Base-by-base conservation (phyloP, 2,113 vertebrate genomes). In the Peromyscus polionotus region DNA sequence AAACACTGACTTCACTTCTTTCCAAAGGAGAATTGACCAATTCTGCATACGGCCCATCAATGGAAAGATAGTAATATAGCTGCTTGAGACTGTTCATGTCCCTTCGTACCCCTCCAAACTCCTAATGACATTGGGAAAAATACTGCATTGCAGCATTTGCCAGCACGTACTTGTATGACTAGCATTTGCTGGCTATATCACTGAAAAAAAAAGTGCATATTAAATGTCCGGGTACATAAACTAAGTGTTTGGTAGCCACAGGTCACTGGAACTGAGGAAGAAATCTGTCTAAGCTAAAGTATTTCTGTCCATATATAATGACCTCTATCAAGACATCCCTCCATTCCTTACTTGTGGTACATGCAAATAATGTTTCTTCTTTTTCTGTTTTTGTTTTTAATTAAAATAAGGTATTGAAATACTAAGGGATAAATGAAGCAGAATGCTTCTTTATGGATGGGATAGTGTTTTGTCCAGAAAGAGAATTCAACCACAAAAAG, bases 111-210 rank as follows among this genome's bases (percentile, higher is more conserved):
- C 98, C 96, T 42, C 96, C 0, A 95, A 98, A 98, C 98, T 98
- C 97, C 97, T 97, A 98, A 97, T 98, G 98, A 98, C 98, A 99
- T 98, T 98, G 98, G 98, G 93, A 97, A 67, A 98, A 99, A 98
- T 98, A 98, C 99, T 99, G 99, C 99, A 99, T 97, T 99, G 99
- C 99, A 99, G 98, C 94, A 98, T 97, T 98, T 98, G 97, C 97
- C 98, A 98, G 97, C 95, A 97, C 98, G 98, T 94, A 95, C 0
- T 97, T 97, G 51, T 97, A 90, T 97, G 97, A 97, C 97, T 98
- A 98, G 96, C 80, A 93, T 97, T 97, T 88, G 91, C 97, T 98
- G 98, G 96, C 97, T 98, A 98, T 96, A 96, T 98, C 97, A 97
- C 96, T 95, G 98, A 97, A 92, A 97, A 42, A 97, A 91, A 97